Percentiles rank a stretch among this genome's conserved stretches.
Conservation (phyloP, 2,113 vertebrate species). For the Climacteris rufus region DNA sequence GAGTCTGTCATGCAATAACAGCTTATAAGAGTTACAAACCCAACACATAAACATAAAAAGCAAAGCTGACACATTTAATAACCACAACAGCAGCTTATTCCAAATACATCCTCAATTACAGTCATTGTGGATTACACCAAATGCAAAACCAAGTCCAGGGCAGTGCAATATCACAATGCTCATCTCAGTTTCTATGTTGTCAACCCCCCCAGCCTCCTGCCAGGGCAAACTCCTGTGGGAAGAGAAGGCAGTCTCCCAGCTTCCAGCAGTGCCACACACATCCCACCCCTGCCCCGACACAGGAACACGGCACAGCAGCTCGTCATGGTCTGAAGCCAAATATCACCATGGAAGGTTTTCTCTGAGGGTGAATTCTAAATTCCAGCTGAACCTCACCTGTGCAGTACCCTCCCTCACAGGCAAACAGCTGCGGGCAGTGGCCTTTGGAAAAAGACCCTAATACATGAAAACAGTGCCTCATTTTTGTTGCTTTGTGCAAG, state of each 20-base stretch:
- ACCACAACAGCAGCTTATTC: conserved; percentile 9
- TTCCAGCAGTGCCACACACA: accelerated
- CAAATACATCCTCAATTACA: neutral
- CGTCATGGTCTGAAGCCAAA: accelerated
- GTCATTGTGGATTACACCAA: neutral
- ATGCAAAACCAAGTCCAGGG: neutral
- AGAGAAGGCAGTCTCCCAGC: neutral
- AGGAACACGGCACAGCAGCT: accelerated
- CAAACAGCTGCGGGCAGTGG: neutral
- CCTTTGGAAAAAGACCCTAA: accelerated
- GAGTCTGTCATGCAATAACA: neutral
- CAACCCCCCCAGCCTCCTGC: neutral
- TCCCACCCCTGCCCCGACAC: accelerated
- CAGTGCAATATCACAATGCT: neutral
- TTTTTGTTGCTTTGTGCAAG: accelerated
- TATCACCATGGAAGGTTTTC: accelerated
- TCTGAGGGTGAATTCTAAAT: neutral
- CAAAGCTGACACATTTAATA: conserved; percentile 8
- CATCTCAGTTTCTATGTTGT: accelerated
- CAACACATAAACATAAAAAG: neutral
- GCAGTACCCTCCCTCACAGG: accelerated
- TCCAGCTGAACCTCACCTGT: neutral
- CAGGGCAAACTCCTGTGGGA: neutral
- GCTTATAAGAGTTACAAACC: neutral
- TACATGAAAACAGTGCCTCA: accelerated